Base-by-base conservation (phyloP, 2,797 vertebrate genomes). In the Leontopithecus rosalia region DNA sequence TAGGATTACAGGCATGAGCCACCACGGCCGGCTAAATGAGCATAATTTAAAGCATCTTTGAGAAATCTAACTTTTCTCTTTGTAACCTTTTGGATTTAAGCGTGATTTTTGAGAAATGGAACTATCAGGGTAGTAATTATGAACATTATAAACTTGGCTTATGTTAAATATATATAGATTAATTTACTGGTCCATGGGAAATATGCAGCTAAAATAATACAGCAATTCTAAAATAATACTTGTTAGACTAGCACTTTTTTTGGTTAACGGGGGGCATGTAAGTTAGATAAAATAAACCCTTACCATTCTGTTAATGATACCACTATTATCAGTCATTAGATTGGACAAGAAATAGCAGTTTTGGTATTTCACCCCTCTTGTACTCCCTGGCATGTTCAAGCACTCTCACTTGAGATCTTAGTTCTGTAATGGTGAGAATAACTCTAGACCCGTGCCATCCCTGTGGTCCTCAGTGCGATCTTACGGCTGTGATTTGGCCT, bases 21-120 rank as follows among this genome's bases (percentile, higher is more conserved):
- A 48, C 46, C 13, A 2, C 13, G 9, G 12, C 46, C 10, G 12
- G 46, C 46, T 90, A 67, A 88, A 75, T 79, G 30, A 94, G 30
- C n/a, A 75, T 64, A 61, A 90, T 36, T 76, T 90, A 57, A 85
- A 94, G 76, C 24, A 36, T 13, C 7, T 46, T 3, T 89, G 84
- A 73, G 36, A 88, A 95, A 95, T 33, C 26, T 61, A 86, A 75
- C 14, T 15, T 76, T 92, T 90, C 36, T 9, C 30, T 91, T 88
- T 85, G 43, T 72, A 64, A 86, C 61, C 46, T 61, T 96, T 26
- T 81, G 43, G 8, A 36, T 86, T 95, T 57, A 76, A 82, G 33
- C 77, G 22, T 91, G 39, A 93, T 57, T 83, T 94, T 90, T 64
- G 92, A 33, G 39, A 83, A 86, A 75, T 87, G 33, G 91, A 95